These are phyloP conservation scores for Edolisoma coerulescens DNA, from an alignment of 2,113 vertebrate species.

Conservation along the genomic window DNA sequence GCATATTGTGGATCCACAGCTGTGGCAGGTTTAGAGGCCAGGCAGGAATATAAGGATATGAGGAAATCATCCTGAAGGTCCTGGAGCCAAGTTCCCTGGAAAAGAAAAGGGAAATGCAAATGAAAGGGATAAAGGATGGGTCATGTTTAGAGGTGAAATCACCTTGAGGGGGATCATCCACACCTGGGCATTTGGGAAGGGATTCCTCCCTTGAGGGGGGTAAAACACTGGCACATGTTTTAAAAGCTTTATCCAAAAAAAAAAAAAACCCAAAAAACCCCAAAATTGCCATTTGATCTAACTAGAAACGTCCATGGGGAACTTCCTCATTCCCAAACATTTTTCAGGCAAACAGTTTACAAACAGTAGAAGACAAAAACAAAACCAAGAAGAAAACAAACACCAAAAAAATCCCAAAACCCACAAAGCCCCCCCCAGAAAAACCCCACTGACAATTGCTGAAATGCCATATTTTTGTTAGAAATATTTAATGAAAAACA, in stretches of 20 bases:
- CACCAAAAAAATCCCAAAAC: background rate
- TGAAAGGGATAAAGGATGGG: background rate
- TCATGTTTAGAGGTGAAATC: background rate
- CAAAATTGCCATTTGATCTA: background rate
- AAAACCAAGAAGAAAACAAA: background rate
- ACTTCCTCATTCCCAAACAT: background rate
- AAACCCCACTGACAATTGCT: background rate
- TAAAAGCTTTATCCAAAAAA: background rate
- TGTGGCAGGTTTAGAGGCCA: background rate
- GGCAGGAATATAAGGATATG: constrained; percentile 15
- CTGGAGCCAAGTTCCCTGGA: constrained; percentile 19
- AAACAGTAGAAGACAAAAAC: background rate
- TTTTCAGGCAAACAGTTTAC: background rate
- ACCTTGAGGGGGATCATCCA: background rate
- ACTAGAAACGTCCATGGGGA: background rate
- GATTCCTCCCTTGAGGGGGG: background rate
- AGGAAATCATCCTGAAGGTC: constrained; percentile 39
- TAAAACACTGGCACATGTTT: background rate
- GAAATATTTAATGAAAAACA: background rate
- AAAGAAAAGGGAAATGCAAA: background rate
- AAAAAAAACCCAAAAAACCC: background rate
- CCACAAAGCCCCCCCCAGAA: background rate
- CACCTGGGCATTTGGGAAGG: background rate
- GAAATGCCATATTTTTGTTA: background rate
- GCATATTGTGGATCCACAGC: background rate